Evolutionary conservation across 1,140 invertebrate species (phyloP).

Genomic region (Tenebrio molitor): DNA sequence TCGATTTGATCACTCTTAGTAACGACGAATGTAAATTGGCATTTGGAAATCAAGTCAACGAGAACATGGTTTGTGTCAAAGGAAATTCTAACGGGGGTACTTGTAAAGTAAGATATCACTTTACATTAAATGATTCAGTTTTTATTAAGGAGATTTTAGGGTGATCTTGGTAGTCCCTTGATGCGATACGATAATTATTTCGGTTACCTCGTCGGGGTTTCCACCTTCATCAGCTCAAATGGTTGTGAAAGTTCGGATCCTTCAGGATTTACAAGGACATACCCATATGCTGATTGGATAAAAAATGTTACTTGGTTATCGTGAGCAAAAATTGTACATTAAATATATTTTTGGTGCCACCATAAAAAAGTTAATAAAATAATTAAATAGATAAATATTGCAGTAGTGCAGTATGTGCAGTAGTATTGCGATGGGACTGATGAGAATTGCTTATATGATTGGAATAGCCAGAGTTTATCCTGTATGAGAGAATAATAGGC

Average conservation of each 20-base stretch:
- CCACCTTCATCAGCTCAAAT: conserved; percentile 16
- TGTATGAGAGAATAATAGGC: too few relatives aligned
- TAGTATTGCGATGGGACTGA: too few relatives aligned
- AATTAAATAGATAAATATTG: too few relatives aligned
- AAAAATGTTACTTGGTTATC: conserved; percentile 10
- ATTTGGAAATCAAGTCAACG: conserved; percentile 11
- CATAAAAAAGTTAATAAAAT: too few relatives aligned
- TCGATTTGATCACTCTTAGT: too few relatives aligned
- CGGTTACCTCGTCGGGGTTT: background rate
- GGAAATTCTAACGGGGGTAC: conserved; percentile 14
- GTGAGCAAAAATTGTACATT: too few relatives aligned
- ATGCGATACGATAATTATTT: background rate
- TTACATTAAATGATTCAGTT: background rate
- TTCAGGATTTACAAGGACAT: conserved; percentile 16
- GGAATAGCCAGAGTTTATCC: too few relatives aligned
- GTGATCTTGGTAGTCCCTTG: background rate
- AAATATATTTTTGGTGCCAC: too few relatives aligned
- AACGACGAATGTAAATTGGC: conserved; percentile 17
- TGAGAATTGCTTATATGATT: too few relatives aligned
- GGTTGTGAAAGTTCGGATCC: conserved; percentile 19
- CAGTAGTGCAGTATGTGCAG: too few relatives aligned
- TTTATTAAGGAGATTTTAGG: conserved; percentile 9
- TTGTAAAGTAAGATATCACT: conserved; percentile 1
- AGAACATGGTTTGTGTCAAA: background rate
- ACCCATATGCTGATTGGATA: conserved; percentile 10